Conservation (phyloP, 2,113 vertebrate genomes). For the Stegostoma tigrinum region DNA sequence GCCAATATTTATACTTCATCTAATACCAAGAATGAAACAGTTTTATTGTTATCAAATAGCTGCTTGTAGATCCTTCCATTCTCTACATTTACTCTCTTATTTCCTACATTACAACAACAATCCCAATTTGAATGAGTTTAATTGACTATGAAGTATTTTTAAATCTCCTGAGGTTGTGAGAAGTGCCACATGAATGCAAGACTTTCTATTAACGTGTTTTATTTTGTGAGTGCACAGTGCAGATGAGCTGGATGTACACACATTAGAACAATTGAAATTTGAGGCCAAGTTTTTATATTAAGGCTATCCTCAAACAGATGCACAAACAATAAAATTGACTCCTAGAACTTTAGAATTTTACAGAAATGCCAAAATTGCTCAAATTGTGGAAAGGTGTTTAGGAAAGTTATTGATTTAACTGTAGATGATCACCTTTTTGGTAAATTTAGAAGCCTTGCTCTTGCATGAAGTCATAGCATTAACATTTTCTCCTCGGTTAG, state of each 20-base stretch:
- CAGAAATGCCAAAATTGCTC: not conserved
- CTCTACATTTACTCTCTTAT: not conserved
- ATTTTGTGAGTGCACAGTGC: not conserved
- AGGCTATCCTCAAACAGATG: not conserved
- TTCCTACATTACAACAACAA: not conserved
- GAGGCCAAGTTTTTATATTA: not conserved
- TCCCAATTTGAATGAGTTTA: not conserved
- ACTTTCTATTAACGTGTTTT: no score
- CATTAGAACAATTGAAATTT: not conserved
- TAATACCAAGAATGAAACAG: not conserved
- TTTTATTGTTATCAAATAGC: not conserved
- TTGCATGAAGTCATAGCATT: not conserved
- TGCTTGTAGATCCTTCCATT: not conserved
- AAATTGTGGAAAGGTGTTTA: not conserved
- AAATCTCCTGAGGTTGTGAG: not conserved
- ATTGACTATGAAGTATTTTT: not conserved
- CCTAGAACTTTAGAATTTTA: not conserved
- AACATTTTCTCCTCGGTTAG: not conserved
- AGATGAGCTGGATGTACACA: not conserved
- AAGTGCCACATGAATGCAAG: not conserved
- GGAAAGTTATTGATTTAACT: not conserved
- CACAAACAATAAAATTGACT: not conserved
- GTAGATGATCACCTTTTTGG: not conserved
- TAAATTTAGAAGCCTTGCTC: not conserved
- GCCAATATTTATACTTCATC: not conserved